phyloP scores from a whole-genome alignment of 1,140 invertebrate species.

The Drosophila nannoptera region DNA sequence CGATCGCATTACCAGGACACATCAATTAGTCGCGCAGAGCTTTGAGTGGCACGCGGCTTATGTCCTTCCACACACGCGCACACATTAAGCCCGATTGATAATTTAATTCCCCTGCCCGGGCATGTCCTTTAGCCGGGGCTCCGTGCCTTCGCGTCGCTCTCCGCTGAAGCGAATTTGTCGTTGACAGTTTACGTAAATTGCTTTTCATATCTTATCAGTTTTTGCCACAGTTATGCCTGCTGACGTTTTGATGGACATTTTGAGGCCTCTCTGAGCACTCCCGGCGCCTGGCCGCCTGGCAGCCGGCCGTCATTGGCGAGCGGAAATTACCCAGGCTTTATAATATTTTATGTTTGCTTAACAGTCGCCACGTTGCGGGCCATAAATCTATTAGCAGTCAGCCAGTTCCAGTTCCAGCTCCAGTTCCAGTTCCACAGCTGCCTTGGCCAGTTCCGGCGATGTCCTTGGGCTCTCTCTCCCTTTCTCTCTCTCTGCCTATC shows the following conservation, averaged over 20 bases:
- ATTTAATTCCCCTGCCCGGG: conserved; percentile 29
- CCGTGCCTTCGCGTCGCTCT: not conserved
- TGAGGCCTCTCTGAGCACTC: conserved; percentile 24
- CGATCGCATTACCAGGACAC: conserved; percentile 45
- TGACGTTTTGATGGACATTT: conserved; percentile 68
- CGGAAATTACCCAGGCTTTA: conserved; percentile 62
- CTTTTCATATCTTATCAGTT: conserved; percentile 65
- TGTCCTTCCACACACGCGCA: conserved; percentile 3
- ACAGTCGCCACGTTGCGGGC: conserved; percentile 12
- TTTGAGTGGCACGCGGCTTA: conserved; percentile 14
- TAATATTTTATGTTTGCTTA: conserved; percentile 45
- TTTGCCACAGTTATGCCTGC: conserved; percentile 48
- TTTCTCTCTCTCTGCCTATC: conserved; percentile 16
- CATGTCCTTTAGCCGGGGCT: too few species aligned
- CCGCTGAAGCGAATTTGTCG: conserved; percentile 51
- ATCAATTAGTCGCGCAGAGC: conserved; percentile 42
- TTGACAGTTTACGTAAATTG: conserved; percentile 74
- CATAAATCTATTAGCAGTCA: conserved; percentile 51
- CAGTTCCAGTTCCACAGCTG: too few species aligned
- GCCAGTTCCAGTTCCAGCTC: conserved; percentile 7
- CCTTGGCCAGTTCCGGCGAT: not conserved
- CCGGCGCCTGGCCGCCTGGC: not conserved
- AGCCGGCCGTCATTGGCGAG: conserved; percentile 16
- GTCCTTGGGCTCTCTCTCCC: not conserved
- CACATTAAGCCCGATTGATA: conserved; percentile 1